Percentiles rank a stretch among this genome's conserved stretches.
Evolutionary conservation across 2,113 vertebrate genomes (phyloP).

Genomic region (Thinocorus orbignyianus): DNA sequence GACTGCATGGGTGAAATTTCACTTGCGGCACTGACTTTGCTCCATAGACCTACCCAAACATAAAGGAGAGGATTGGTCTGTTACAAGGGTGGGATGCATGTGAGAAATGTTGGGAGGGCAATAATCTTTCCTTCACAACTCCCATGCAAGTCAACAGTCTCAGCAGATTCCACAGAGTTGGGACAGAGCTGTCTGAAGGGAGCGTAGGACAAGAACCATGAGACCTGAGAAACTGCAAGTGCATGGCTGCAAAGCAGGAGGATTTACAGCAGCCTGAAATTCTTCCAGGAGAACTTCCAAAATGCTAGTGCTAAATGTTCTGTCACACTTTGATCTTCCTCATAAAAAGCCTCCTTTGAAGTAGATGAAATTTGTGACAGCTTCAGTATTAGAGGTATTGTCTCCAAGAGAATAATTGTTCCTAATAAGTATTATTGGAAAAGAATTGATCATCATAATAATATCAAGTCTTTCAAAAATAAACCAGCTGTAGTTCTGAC

Average conservation of each 20-base stretch:
- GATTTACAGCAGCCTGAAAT: not conserved
- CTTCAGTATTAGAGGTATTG: not conserved
- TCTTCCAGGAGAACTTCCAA: not conserved
- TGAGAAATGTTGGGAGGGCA: not conserved
- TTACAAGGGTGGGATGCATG: not conserved
- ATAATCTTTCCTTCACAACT: not conserved
- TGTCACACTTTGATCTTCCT: not conserved
- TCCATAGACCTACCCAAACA: accelerated
- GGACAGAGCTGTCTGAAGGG: not conserved
- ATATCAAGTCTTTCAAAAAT: not conserved
- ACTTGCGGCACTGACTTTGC: not conserved
- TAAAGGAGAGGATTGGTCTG: not conserved
- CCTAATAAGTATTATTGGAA: not conserved
- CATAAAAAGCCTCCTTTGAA: not conserved
- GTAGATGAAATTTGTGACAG: not conserved
- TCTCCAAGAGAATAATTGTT: not conserved
- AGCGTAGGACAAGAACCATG: not conserved
- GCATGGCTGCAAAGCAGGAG: too few species aligned
- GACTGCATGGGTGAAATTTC: not conserved
- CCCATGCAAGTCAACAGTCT: not conserved
- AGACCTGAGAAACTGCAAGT: not conserved
- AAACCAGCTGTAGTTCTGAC: not conserved
- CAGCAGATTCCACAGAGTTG: not conserved
- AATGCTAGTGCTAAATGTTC: not conserved
- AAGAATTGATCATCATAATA: not conserved